Conservation (phyloP, 2,113 vertebrate genomes). For the Apodemus sylvaticus region DNA sequence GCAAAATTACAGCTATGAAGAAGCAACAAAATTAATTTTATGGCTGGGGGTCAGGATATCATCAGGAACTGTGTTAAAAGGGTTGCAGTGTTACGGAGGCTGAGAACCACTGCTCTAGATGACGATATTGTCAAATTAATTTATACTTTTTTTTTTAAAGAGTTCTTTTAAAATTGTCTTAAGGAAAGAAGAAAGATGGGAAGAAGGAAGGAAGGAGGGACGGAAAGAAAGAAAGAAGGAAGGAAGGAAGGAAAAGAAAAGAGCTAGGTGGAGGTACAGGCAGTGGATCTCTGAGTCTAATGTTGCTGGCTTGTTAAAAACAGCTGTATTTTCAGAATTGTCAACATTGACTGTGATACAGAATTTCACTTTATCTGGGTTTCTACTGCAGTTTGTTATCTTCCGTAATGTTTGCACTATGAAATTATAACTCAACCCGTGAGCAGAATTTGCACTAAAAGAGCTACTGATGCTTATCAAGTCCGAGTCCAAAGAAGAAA, state of each 20-base stretch:
- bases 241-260: neutral
- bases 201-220: neutral
- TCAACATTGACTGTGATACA: neutral
- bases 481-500: neutral
- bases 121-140: neutral
- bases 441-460: neutral
- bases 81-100: neutral
- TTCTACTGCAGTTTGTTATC: neutral
- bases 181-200: neutral
- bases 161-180: neutral
- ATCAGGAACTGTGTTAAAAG: neutral
- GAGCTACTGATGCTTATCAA: neutral
- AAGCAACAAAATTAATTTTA: neutral
- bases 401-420: neutral
- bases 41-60: neutral
- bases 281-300: neutral
- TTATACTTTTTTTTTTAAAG: neutral
- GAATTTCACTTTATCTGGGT: neutral
- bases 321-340: neutral
- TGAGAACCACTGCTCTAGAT: neutral
- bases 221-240: neutral
- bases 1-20: neutral
- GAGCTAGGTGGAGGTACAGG: neutral
- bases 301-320: neutral
- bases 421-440: neutral